phyloP scores from a whole-genome alignment of 30 jellyfish, hydroid and myxozoan genomes.

The Sanderia malayensis region DNA sequence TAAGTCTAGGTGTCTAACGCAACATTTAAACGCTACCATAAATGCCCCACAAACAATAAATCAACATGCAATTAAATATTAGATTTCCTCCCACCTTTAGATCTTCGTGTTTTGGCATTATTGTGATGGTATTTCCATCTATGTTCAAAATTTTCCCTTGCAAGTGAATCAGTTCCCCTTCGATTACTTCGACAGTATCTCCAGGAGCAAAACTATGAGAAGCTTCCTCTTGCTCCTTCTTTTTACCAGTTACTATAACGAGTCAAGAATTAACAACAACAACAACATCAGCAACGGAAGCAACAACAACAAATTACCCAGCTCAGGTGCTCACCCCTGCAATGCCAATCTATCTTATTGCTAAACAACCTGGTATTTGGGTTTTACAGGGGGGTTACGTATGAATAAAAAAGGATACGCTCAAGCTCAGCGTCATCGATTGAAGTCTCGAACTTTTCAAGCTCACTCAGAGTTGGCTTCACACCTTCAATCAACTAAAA shows the following conservation, averaged over 20 bases:
- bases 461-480: conserved; percentile 86
- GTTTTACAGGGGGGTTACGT: no score
- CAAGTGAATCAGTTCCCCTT: conserved; percentile 91
- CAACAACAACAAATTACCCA: no score
- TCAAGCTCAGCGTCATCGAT: conserved; percentile 95
- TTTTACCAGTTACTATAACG: conserved; percentile 74
- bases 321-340: no score
- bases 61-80: no score
- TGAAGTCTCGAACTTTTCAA: conserved; percentile 86
- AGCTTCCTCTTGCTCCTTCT: conserved; percentile 66
- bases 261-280: no score
- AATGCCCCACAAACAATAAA: no score
- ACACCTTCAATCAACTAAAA: conserved; percentile 84
- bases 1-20: no score
- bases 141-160: conserved; percentile 81
- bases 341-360: no score
- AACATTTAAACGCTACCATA: no score
- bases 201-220: conserved; percentile 92
- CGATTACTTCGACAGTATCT: conserved; percentile 81
- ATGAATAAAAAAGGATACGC: conserved; percentile 62
- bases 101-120: conserved; percentile 88
- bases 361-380: no score
- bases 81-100: conserved; percentile 80
- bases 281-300: no score
- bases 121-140: conserved; percentile 84